Conservation (phyloP, 1,140 invertebrate species). For the Zaprionus nigranus region DNA sequence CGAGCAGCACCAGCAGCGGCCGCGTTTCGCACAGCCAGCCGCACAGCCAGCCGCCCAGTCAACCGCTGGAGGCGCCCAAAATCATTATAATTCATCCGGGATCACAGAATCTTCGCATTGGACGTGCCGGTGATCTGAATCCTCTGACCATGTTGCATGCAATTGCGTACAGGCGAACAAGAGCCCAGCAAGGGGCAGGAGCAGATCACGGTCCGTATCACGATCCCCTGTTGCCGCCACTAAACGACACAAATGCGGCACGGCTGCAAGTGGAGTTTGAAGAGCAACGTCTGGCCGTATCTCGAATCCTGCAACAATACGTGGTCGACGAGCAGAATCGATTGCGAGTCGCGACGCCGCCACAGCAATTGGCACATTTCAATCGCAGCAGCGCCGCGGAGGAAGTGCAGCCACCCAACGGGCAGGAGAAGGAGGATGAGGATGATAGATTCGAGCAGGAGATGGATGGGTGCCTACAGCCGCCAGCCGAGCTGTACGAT, state of each 20-base stretch:
- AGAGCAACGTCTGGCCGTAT: constrained; percentile 92
- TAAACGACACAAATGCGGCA: constrained; percentile 44
- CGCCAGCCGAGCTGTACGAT: constrained; percentile 41
- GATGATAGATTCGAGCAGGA: not conserved
- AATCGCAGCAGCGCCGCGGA: constrained; percentile 91
- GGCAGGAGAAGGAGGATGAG: constrained; percentile 9
- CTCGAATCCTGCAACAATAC: constrained; percentile 93
- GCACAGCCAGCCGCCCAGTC: constrained; percentile 28
- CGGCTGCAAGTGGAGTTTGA: constrained; percentile 89
- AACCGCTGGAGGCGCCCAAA: constrained; percentile 86
- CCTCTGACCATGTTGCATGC: constrained; percentile 94
- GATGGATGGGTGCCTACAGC: constrained; percentile 37
- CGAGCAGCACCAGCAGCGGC: constrained; percentile 73
- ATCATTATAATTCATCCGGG: constrained; percentile 98
- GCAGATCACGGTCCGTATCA: constrained; percentile 88
- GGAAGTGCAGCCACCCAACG: constrained; percentile 78
- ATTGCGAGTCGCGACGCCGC: constrained; percentile 92
- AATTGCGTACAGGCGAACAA: constrained; percentile 88
- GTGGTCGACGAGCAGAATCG: constrained; percentile 91
- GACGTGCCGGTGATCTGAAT: constrained; percentile 94
- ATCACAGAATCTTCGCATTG: constrained; percentile 94
- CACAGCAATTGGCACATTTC: constrained; percentile 94
- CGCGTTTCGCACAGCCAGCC: constrained; percentile 32
- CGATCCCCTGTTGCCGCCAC: constrained; percentile 83
- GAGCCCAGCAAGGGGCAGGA: constrained; percentile 85